Evolutionary conservation across 2,888 invertebrate genomes (phyloP), one percentile per base, ranked within the genome.

Genomic region (Diarsia brunnea): DNA sequence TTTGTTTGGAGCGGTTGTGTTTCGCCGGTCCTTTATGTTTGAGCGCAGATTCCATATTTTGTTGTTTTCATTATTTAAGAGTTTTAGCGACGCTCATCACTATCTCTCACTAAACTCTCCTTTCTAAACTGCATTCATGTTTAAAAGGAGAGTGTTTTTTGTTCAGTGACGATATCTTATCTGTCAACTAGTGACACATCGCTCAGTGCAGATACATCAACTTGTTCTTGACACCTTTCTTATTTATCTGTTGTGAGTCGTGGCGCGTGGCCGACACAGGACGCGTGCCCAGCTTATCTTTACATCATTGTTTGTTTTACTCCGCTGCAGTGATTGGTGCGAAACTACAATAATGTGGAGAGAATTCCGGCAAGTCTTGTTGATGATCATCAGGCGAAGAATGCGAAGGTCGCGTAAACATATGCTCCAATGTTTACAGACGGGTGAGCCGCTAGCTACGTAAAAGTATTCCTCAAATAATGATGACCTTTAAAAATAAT

Each of bases 181-280:
- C 81, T n/a, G 68, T 66, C 5, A n/a, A 47, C 47, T 58, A 16
- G 69, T 49, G 31, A 65, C 74, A 43, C 64, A 73, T 45, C 24
- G 16, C 53, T 69, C 51, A 12, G 66, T 43, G 53, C 51, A 58
- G 45, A 75, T 65, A 73, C 73, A 69, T 74, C 63, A 78, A 51
- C 31, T 76, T 60, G 82, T 61, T 67, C 60, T 74, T 78, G 83
- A 81, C 85, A 78, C 71, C 66, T 80, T 80, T 75, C 43, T 51
- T 60, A 51, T 69, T 47, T 53, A 49, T 72, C 45, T 60, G 68
- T 24, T 3, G 55, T 63, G 61, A 70, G 75, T 43, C 27, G 38
- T 38, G 55, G 47, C 69, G 49, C 47, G 58, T 51, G 49, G n/a
- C 43, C 43, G 49, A 45, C 69, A 49, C 49, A 53, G 49, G 66